These are phyloP conservation scores for Cyrtonyx montezumae DNA, from an alignment of 2,113 vertebrate genomes.

Conservation along the genomic window DNA sequence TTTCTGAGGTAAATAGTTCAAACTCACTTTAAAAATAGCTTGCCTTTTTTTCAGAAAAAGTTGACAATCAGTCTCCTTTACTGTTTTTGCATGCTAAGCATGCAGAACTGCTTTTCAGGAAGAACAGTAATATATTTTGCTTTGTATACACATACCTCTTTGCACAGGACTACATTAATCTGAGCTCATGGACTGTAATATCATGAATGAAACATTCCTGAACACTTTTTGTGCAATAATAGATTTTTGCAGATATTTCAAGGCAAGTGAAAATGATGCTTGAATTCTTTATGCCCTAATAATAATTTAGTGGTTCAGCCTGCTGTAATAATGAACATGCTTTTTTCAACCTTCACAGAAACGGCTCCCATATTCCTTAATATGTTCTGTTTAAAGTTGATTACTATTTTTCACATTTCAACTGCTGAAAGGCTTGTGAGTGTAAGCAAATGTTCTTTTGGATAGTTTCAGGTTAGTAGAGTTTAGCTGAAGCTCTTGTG, in stretches of 20 bases:
- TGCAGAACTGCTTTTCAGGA: background rate
- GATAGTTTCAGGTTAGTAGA: background rate
- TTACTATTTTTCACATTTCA: slow-evolving; percentile 16
- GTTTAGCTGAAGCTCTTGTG: background rate
- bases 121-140: background rate
- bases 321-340: background rate
- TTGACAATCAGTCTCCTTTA: background rate
- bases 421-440: background rate
- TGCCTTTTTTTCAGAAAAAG: background rate
- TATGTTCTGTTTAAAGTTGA: background rate
- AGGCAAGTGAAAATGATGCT: background rate
- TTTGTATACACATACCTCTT: background rate
- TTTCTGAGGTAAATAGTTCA: background rate
- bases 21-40: background rate
- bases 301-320: background rate
- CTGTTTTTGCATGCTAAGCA: background rate
- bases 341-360: background rate
- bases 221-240: background rate
- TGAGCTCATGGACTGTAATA: background rate
- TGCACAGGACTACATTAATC: background rate
- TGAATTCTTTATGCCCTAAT: background rate
- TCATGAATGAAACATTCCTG: background rate
- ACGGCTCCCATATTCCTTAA: background rate
- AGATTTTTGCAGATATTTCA: background rate
- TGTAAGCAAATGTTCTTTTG: background rate